Evolutionary conservation across 2,113 vertebrate species (phyloP).

Genomic region (Ceuthmochares aereus): DNA sequence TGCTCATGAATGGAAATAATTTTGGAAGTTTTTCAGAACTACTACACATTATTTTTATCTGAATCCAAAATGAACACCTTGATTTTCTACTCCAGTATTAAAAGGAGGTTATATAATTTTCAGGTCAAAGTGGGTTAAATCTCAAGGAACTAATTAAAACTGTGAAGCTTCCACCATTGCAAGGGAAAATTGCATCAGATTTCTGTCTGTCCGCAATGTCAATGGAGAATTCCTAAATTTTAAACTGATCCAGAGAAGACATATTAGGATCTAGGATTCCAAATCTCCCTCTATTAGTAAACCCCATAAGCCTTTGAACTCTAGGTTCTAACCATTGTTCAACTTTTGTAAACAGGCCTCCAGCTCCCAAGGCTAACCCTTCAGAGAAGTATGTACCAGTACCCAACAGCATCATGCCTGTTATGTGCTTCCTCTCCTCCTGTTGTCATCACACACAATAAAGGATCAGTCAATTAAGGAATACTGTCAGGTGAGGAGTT

Average conservation of each 20-base stretch:
- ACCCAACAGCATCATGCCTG: background rate
- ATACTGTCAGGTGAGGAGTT: background rate
- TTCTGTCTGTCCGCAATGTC: background rate
- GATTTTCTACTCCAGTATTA: background rate
- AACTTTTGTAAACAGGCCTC: background rate
- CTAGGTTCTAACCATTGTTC: background rate
- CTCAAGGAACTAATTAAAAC: background rate
- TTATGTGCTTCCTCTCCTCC: background rate
- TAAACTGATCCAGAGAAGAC: background rate
- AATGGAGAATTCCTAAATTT: background rate
- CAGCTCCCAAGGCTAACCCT: background rate
- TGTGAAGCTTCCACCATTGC: background rate
- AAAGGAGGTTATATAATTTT: background rate
- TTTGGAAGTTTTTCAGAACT: background rate
- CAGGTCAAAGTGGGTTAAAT: background rate
- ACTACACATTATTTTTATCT: background rate
- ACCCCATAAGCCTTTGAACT: background rate
- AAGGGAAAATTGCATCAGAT: background rate
- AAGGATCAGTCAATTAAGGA: background rate
- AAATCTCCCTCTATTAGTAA: background rate
- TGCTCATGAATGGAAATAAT: background rate
- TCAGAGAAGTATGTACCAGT: background rate
- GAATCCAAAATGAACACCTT: background rate
- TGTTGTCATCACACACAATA: background rate
- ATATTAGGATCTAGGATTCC: background rate